Evolutionary conservation across 2,888 invertebrate genomes (phyloP).

Genomic region (Ophioninae sp.): DNA sequence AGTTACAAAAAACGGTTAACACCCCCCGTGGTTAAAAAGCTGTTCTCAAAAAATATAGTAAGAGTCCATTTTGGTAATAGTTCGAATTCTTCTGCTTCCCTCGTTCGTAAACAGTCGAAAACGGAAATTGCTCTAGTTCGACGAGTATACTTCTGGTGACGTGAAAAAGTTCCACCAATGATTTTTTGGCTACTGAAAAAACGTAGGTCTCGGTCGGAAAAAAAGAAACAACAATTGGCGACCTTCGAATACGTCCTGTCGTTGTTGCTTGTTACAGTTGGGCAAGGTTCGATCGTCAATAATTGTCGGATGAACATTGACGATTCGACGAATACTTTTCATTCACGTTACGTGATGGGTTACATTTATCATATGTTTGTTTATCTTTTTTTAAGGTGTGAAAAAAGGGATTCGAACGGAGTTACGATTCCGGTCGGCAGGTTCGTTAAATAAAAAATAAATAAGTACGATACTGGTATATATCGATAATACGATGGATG

Average conservation of each 20-base stretch:
- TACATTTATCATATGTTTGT: conserved; percentile 2
- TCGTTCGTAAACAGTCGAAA: conserved; percentile 16
- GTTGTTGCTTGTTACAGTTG: conserved; percentile 19
- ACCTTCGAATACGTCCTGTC: conserved; percentile 6
- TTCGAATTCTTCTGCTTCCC: conserved; percentile 5
- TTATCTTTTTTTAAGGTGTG: conserved; percentile 1
- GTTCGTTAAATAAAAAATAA: conserved; percentile 63
- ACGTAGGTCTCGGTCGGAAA: conserved; percentile 10
- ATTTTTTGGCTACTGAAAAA: conserved; percentile 15
- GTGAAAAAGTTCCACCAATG: conserved; percentile 6
- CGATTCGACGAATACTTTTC: conserved; percentile 31
- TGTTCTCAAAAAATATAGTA: conserved; percentile 60
- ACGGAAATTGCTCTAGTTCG: conserved; percentile 25
- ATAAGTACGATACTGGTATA: conserved; percentile 64
- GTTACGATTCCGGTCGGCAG: conserved; percentile 17
- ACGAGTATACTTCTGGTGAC: background rate
- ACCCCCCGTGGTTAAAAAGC: conserved; percentile 63
- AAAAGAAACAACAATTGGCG: background rate
- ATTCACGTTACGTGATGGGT: conserved; percentile 35
- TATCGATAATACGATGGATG: conserved; percentile 42
- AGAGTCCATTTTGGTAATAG: conserved; percentile 25
- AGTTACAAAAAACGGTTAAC: conserved; percentile 37
- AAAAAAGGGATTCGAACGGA: background rate
- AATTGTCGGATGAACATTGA: conserved; percentile 13
- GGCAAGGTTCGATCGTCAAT: conserved; percentile 26